Base-by-base conservation (phyloP, 2,113 vertebrate genomes). In the Callospermophilus lateralis region DNA sequence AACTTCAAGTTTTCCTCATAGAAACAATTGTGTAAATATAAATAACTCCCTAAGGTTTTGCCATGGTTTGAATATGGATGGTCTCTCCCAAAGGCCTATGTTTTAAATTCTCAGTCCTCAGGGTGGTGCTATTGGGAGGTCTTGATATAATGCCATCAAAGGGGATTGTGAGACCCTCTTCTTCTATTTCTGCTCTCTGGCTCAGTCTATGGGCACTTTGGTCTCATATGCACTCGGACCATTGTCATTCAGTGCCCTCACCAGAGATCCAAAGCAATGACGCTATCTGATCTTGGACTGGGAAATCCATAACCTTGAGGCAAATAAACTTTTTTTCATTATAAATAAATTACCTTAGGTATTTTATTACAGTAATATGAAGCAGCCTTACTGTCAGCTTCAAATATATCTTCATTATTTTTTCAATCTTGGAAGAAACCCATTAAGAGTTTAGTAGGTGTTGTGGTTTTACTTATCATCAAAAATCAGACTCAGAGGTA, bases 401-500 rank as follows among this genome's bases (percentile, higher is more conserved):
- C 51, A 53, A 53, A 53, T 72, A 3, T 76, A 65, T 19, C 51
- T 77, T 91, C 34, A 72, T n/a, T 48, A 10, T 74, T 87, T 94
- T 84, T 83, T 79, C 5, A 87, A 73, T 37, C 22, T 90, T 90
- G 61, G 51, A 67, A 95, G 16, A 48, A 84, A 48, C 2, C 7
- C 2, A 77, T 93, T 72, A 90, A 53, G 0, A 80, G 76, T 70
- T 39, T 45, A 79, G 19, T 16, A 48, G 11, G 1, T 48, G n/a
- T 39, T 68, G n/a, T 78, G 26, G 30, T 85, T 94, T 63, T 32
- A 26, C 67, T 76, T 77, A 68, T 87, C 4, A 90, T 87, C 34
- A 87, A 95, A 95, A 94, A 68, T 37, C 22, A 78, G 19, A 8
- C 68, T 97, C 51, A 85, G 87, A 85, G 26, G 77, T 61, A 96